Base-by-base conservation (phyloP, 53 echinoderm and acorn worm genomes). In the Luidia sarsii region DNA sequence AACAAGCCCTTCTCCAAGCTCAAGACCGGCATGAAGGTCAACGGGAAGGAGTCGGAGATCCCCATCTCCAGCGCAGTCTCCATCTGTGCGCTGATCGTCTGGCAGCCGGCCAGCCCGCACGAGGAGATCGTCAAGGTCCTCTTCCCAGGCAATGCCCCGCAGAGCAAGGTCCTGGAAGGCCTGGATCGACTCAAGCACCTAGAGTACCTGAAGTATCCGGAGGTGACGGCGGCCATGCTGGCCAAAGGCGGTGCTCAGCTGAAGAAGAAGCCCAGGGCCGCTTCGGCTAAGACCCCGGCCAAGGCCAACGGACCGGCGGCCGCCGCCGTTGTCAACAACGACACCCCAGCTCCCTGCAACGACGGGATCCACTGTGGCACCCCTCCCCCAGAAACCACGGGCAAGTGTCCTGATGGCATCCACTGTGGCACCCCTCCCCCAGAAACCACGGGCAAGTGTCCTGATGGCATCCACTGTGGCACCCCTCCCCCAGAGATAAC, bases 111-210 rank as follows among this genome's bases (percentile, higher is more conserved):
- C 29, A 91, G 88, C 52, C 93, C 84, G 20, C 84, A 89, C 35
- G 99, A 99, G 68, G 87, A 93, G 57, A 99, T 93, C 66, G 91
- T 99, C 60, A 80, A 94, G 85, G 94, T 99, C 11, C 83, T 99
- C 32, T 99, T 99, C 56, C 99, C 99, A 24, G 99, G 99, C 10
- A 99, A 99, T 83, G 99, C 99, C 35, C 89, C 94, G 15, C 99
- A 99, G 68, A 90, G 80, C 67, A 94, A 91, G 62, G 91, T 99
- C 46, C 79, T 99, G 10, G 99, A 99, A 71, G 99, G 99, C 20
- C 83, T 99, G 14, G 99, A 99, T 65, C 84, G 84, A 50, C 54
- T 94, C 21, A 99, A 99, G 71, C 89, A 94, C 72, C 79, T 99
- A 77, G 91, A 93, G n/a, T 99, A 87, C 80, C 65, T 99, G 41